Conservation (phyloP, 2,797 vertebrate genomes). For the Steatocranus sp. region DNA sequence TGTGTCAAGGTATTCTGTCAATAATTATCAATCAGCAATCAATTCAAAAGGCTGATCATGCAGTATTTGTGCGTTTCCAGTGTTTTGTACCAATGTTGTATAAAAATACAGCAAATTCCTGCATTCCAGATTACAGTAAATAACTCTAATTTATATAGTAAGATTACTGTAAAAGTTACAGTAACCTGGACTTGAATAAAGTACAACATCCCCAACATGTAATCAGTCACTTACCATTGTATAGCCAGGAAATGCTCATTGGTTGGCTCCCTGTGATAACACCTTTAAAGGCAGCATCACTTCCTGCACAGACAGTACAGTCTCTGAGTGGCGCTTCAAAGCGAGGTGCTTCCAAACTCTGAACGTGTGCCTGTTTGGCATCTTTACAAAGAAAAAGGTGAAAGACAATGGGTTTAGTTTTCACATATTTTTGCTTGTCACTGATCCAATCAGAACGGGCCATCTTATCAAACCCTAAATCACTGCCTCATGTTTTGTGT, state of each 20-base stretch:
- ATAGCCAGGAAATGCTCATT: constrained; percentile 54
- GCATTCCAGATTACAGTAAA: not conserved
- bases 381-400: constrained; percentile 5
- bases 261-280: constrained; percentile 56
- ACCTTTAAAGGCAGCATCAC: constrained; percentile 39
- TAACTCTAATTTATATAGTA: not conserved
- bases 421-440: not conserved
- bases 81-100: fast-evolving
- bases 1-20: not conserved
- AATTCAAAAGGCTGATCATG: not conserved
- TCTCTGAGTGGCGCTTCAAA: constrained; percentile 34
- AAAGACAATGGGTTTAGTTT: not conserved
- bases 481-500: not conserved
- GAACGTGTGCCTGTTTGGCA: not conserved
- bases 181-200: not conserved
- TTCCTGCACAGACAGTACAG: constrained; percentile 25
- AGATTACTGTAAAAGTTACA: not conserved
- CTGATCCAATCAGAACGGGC: not conserved
- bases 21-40: not conserved
- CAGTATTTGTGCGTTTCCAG: not conserved
- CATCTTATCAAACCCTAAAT: not conserved
- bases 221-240: constrained; percentile 46
- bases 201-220: not conserved
- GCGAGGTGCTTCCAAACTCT: not conserved
- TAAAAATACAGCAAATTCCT: not conserved